These are phyloP conservation scores for Sarotherodon lohbergeri DNA, from an alignment of 2,113 vertebrate genomes.

Conservation along the genomic window DNA sequence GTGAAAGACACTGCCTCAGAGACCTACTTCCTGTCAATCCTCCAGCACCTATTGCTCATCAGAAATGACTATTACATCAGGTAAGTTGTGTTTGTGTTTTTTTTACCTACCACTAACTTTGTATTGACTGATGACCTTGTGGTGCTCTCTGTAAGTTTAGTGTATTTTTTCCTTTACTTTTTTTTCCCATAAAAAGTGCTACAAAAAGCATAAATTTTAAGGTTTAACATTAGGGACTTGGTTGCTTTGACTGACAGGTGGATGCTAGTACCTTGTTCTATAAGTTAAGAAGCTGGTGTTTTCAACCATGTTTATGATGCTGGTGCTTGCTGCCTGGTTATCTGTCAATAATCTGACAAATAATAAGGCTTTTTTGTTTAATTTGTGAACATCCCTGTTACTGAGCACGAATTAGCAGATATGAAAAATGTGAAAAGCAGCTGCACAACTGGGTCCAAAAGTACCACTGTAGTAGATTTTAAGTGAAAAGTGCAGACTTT, in stretches of 20 bases:
- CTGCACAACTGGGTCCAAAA: neutral
- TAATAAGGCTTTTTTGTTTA: neutral
- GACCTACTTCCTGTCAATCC: slow-evolving; percentile 88
- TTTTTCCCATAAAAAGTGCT: neutral
- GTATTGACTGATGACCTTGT: neutral
- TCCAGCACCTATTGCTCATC: slow-evolving; percentile 95
- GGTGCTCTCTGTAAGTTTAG: neutral
- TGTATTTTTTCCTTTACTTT: neutral
- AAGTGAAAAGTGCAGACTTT: too few relatives aligned
- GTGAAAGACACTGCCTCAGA: slow-evolving; percentile 91
- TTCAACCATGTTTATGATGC: neutral
- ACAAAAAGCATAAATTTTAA: neutral
- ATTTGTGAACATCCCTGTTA: accelerated
- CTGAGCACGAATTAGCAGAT: neutral
- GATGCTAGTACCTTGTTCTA: neutral
- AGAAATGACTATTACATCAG: slow-evolving; percentile 95
- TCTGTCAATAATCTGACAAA: neutral
- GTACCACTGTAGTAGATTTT: neutral
- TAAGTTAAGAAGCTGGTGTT: neutral
- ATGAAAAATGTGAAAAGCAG: neutral
- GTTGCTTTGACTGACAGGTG: neutral
- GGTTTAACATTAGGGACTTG: neutral
- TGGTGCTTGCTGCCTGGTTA: neutral
- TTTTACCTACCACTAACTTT: neutral
- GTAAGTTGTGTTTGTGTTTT: slow-evolving; percentile 65